Percentiles rank a stretch among this genome's conserved stretches.
These are phyloP conservation scores for Myiozetetes cayanensis DNA, from an alignment of 2,113 vertebrate genomes.

Conservation along the genomic window DNA sequence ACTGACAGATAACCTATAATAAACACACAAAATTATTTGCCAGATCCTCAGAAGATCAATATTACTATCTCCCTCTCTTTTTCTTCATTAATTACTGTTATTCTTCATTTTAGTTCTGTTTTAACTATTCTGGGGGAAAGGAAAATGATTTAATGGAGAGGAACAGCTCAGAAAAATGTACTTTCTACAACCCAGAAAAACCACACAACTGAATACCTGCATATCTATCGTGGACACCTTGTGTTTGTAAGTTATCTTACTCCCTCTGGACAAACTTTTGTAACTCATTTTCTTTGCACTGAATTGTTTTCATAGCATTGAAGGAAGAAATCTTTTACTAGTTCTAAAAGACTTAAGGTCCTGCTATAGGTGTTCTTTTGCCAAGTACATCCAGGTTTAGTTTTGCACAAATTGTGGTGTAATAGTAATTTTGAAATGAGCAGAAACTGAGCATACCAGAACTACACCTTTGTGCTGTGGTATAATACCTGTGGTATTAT, in stretches of 20 bases:
- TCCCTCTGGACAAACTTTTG: background rate
- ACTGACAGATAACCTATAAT: background rate
- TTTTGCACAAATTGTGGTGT: background rate
- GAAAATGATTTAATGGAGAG: background rate
- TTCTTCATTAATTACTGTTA: background rate
- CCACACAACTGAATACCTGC: background rate
- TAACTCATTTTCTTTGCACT: background rate
- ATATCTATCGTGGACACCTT: background rate
- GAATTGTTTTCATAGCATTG: background rate
- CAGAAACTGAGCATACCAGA: background rate
- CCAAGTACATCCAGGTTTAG: background rate
- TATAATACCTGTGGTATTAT: background rate
- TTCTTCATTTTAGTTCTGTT: background rate
- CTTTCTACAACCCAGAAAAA: background rate
- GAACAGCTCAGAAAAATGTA: background rate
- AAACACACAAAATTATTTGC: background rate
- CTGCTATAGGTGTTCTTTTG: background rate
- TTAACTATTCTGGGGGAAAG: background rate
- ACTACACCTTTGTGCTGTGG: background rate
- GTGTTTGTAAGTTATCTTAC: background rate
- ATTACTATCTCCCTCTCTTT: background rate
- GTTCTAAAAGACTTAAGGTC: background rate
- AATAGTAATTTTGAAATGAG: background rate
- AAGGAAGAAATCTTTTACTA: background rate
- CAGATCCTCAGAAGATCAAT: background rate